Evolutionary conservation across 2,888 invertebrate genomes (phyloP), one percentile per base, ranked within the genome.

Genomic region (Melanchra persicariae): DNA sequence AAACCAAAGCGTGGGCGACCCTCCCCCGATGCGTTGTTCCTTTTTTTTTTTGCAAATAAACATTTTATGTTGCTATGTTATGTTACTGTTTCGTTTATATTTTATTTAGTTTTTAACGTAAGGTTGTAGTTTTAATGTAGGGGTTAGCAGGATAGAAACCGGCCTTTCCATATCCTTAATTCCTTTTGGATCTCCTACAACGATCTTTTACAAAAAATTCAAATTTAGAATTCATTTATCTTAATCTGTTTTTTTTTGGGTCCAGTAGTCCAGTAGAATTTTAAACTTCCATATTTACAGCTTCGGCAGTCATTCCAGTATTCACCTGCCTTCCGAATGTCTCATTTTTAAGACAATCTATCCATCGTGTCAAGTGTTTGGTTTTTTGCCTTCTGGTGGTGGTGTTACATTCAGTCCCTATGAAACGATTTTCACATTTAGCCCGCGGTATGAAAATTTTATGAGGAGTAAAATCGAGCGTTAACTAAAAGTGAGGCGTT

Each of bases 1-100:
- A 30, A 58, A 34, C 59, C 45, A 26, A 61, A 47, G 64, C 77
- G 76, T 77, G 65, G 76, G 76, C 65, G 76, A 61, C 77, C 70
- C 70, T 66, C 34, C 55, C 51, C 24, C 34, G 57, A 61, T 49
- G 61, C 65, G 15, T 22, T 47, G 22, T 68, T 52, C 43, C 30
- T 43, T 62, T 61, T 40, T 30, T n/a, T 34, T 49, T 67, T 74
- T 55, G 45, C 45, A 62, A 52, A 58, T 58, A 51, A 40, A 30
- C 67, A 61, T 74, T 67, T 59, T 47, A 45, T 26, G 34, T 54
- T 47, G 37, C 65, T 10, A 47, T 17, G 52, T 40, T 64, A 19
- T 57, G n/a, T n/a, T n/a, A 26, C 15, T 65, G 51, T 51, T 60
- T 74, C 55, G 6, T 49, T 12, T 6, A 17, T 30, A 30, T 47